Percentiles rank a stretch among this genome's conserved stretches.
Evolutionary conservation across 2,888 invertebrate genomes (phyloP).

Genomic region (Junonia oenone): DNA sequence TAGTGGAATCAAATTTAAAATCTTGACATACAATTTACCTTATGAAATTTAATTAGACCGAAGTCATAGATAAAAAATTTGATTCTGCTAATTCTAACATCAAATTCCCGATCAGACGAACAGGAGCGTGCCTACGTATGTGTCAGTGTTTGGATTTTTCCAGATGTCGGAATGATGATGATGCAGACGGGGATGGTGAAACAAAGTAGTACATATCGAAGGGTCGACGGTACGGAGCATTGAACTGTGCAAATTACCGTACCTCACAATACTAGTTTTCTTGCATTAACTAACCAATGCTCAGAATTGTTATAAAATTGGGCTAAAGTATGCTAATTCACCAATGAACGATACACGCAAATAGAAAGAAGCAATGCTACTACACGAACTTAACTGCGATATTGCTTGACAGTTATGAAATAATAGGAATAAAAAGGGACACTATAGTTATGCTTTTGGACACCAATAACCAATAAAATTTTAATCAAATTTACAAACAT

Average conservation of each 20-base stretch:
- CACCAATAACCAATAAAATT: slow-evolving; percentile 24
- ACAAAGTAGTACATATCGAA: slow-evolving; percentile 88
- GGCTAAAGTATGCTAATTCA: slow-evolving; percentile 73
- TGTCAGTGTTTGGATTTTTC: slow-evolving; percentile 84
- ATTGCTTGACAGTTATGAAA: slow-evolving; percentile 24
- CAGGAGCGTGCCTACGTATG: slow-evolving; percentile 63
- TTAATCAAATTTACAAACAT: neutral
- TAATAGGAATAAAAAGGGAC: slow-evolving; percentile 15
- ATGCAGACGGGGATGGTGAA: slow-evolving; percentile 98
- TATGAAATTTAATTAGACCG: neutral
- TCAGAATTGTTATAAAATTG: slow-evolving; percentile 56
- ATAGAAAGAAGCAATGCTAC: slow-evolving; percentile 68
- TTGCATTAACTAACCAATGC: slow-evolving; percentile 76
- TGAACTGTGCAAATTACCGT: slow-evolving; percentile 61
- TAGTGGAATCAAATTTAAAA: slow-evolving; percentile 48
- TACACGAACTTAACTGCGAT: slow-evolving; percentile 43
- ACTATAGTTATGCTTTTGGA: slow-evolving; percentile 26
- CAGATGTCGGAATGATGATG: slow-evolving; percentile 98
- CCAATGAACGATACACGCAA: slow-evolving; percentile 68
- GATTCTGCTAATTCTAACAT: slow-evolving; percentile 34
- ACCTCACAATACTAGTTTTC: slow-evolving; percentile 72
- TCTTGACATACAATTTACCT: neutral
- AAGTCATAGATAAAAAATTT: slow-evolving; percentile 21
- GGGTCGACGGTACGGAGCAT: slow-evolving; percentile 89
- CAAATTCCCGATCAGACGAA: slow-evolving; percentile 36